Conservation (phyloP, 2,113 vertebrate genomes). For the Piprites chloris region DNA sequence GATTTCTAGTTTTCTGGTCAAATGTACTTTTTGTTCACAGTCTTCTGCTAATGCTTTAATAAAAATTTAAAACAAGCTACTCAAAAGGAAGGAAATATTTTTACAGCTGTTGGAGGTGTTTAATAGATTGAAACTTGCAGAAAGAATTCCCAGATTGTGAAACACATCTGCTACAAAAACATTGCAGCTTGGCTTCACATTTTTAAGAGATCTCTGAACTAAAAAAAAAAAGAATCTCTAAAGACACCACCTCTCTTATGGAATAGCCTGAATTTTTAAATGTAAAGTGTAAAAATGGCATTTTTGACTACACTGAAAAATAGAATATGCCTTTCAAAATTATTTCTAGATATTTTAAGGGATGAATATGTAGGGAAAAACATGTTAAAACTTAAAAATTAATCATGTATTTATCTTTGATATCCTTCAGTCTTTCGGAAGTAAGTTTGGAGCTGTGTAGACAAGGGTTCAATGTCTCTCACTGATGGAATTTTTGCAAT, state of each 20-base stretch:
- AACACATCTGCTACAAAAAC: neutral
- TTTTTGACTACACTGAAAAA: neutral
- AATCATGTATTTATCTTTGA: neutral
- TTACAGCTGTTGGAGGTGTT: neutral
- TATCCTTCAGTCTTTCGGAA: neutral
- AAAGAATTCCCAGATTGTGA: slow-evolving; percentile 2
- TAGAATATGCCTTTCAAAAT: neutral
- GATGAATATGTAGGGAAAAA: neutral
- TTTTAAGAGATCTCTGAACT: neutral
- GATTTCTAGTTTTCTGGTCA: neutral
- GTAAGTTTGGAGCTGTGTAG: neutral
- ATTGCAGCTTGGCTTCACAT: neutral
- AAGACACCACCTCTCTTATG: neutral
- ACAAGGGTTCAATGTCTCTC: neutral
- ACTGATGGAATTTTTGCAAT: neutral
- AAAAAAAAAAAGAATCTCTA: neutral
- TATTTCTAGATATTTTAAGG: neutral
- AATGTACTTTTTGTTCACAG: neutral
- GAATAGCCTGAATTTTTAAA: neutral
- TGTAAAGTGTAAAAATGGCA: neutral
- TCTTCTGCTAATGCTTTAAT: neutral
- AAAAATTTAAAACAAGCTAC: neutral
- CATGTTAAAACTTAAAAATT: neutral
- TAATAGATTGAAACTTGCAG: neutral
- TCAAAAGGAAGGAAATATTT: neutral